These are phyloP conservation scores for Myrmecophaga tridactyla DNA, from an alignment of 2,113 vertebrate species.

Conservation along the genomic window DNA sequence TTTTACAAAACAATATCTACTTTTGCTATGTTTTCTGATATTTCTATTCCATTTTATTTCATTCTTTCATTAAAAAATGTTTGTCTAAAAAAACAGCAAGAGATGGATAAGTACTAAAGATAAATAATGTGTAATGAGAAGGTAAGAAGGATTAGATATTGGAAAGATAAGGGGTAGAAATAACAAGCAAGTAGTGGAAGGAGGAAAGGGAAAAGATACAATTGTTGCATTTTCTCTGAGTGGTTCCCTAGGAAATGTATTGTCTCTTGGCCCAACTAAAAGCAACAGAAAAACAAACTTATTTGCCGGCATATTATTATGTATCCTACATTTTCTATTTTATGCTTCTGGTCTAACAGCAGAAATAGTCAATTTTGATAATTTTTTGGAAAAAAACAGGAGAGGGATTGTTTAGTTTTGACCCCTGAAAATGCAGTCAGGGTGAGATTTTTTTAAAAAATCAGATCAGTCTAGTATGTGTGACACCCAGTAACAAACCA, in stretches of 20 bases:
- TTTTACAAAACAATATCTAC: background rate
- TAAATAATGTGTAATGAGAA: background rate
- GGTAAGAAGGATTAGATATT: background rate
- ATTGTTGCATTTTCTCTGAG: background rate
- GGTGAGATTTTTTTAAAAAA: background rate
- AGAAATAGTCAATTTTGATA: background rate
- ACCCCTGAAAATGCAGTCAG: background rate
- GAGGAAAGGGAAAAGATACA: background rate
- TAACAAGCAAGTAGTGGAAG: background rate
- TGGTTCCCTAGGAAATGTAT: background rate
- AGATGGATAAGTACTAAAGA: background rate
- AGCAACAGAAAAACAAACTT: slow-evolving; percentile 3
- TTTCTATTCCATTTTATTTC: background rate
- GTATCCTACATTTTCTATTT: background rate
- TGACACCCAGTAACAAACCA: slow-evolving; percentile 1
- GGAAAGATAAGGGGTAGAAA: background rate
- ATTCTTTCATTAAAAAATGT: background rate
- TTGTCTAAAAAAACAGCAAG: background rate
- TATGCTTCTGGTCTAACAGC: background rate
- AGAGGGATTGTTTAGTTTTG: slow-evolving; percentile 7
- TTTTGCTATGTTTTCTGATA: background rate
- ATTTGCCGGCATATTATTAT: slow-evolving; percentile 26
- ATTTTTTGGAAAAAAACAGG: background rate
- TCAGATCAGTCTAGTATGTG: background rate
- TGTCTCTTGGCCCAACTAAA: slow-evolving; percentile 17